Evolutionary conservation across 2,888 invertebrate genomes (phyloP).

Genomic region (Copidosoma aretas): DNA sequence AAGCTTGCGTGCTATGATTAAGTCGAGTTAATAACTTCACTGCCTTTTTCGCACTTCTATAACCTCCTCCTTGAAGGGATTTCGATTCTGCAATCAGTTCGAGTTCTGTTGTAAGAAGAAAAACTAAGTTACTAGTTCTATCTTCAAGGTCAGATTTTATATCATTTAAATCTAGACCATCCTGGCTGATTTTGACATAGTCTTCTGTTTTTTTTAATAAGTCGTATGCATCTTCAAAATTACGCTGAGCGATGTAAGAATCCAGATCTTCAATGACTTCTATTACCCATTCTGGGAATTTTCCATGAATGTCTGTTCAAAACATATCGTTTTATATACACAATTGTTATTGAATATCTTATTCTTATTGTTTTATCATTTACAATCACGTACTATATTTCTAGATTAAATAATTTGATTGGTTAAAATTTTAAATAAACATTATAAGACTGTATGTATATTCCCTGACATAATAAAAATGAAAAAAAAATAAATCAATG

Average conservation of each 20-base stretch:
- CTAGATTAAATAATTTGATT: no score
- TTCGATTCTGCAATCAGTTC: slow-evolving; percentile 85
- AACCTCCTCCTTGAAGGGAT: slow-evolving; percentile 85
- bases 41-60: slow-evolving; percentile 83
- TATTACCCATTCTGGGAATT: slow-evolving; percentile 82
- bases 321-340: no score
- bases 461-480: no score
- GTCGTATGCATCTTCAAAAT: slow-evolving; percentile 90
- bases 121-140: slow-evolving; percentile 78
- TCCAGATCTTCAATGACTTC: slow-evolving; percentile 94
- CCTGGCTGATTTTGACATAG: slow-evolving; percentile 63
- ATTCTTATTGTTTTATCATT: no score
- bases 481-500: no score
- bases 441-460: no score
- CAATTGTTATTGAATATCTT: no score
- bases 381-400: no score
- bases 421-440: no score
- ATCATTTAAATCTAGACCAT: slow-evolving; percentile 62
- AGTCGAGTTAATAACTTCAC: slow-evolving; percentile 84
- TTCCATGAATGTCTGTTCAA: no score
- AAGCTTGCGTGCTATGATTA: slow-evolving; percentile 76
- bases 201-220: slow-evolving; percentile 75
- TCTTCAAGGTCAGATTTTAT: slow-evolving; percentile 63
- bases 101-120: slow-evolving; percentile 86
- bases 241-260: slow-evolving; percentile 92